phyloP scores from a whole-genome alignment of 2,888 invertebrate species.

The Falcaria lacertinaria region DNA sequence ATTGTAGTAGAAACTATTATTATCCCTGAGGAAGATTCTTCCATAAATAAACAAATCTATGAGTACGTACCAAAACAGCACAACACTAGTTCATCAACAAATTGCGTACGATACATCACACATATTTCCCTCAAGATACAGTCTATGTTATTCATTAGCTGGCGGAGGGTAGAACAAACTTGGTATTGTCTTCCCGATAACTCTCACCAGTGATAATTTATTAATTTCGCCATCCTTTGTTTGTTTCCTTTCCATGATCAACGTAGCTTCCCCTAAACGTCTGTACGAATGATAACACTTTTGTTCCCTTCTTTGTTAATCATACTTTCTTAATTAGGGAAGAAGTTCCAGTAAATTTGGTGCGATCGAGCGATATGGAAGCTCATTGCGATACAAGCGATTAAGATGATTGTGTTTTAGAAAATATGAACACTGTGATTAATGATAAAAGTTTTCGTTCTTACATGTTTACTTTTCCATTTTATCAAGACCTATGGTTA shows the following conservation, averaged over 20 bases:
- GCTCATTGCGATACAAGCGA: conserved; percentile 5
- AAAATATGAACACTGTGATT: not conserved
- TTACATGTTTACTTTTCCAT: not conserved
- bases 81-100: conserved; percentile 30
- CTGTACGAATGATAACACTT: conserved; percentile 66
- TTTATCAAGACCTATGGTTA: not conserved
- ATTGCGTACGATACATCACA: conserved; percentile 42
- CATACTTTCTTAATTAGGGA: conserved; percentile 77
- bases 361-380: conserved; percentile 60
- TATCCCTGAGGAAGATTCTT: not conserved
- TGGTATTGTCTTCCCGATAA: conserved; percentile 47
- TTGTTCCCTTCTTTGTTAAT: conserved; percentile 76
- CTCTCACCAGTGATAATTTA: conserved; percentile 62
- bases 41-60: not conserved
- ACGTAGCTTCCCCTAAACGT: conserved; percentile 36
- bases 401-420: conserved; percentile 4
- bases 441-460: not conserved
- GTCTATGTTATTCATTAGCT: conserved; percentile 46
- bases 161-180: conserved; percentile 26
- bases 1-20: no score
- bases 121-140: conserved; percentile 42
- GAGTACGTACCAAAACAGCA: conserved; percentile 6
- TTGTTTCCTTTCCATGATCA: conserved; percentile 63
- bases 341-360: conserved; percentile 67
- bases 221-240: conserved; percentile 65